A percentile compares a stretch with the other conserved stretches of the same genome.
These are phyloP conservation scores for Sepiola atlantica DNA, from an alignment of 2,888 invertebrate genomes.

Conservation along the genomic window DNA sequence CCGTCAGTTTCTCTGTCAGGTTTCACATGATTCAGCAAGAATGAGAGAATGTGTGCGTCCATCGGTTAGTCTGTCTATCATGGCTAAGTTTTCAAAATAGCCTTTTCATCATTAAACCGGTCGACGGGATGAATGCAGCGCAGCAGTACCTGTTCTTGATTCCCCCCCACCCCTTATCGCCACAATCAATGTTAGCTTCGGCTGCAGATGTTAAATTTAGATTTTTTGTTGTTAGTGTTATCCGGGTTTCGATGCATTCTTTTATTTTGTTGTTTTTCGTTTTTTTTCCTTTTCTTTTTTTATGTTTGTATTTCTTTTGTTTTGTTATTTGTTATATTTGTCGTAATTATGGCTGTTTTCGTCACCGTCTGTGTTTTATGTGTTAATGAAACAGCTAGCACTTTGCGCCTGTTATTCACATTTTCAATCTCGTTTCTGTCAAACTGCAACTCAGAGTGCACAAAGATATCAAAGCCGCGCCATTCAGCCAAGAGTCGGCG, in stretches of 20 bases:
- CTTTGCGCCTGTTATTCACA: neutral
- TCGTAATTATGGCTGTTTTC: constrained; percentile 13
- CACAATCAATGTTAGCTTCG: neutral
- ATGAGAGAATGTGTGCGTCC: no score
- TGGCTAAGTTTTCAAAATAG: no score
- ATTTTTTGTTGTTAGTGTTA: neutral
- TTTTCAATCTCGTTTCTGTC: neutral
- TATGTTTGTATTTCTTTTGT: neutral
- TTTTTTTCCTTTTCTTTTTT: neutral
- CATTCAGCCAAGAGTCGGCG: neutral
- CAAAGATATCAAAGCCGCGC: neutral
- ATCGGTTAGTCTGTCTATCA: no score
- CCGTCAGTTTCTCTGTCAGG: no score
- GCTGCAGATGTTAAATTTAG: neutral
- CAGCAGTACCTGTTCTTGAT: no score
- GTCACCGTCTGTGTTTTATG: neutral
- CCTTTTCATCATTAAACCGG: no score
- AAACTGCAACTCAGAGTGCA: neutral
- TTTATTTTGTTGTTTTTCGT: neutral
- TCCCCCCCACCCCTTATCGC: neutral
- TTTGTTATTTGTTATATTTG: neutral
- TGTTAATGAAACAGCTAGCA: constrained; percentile 19
- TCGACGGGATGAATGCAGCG: no score
- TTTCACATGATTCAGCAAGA: no score
- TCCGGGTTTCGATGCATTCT: neutral